Percentiles rank a stretch among this genome's conserved stretches.
phyloP scores from a whole-genome alignment of 2,888 invertebrate species.

The Brenthis hecate region DNA sequence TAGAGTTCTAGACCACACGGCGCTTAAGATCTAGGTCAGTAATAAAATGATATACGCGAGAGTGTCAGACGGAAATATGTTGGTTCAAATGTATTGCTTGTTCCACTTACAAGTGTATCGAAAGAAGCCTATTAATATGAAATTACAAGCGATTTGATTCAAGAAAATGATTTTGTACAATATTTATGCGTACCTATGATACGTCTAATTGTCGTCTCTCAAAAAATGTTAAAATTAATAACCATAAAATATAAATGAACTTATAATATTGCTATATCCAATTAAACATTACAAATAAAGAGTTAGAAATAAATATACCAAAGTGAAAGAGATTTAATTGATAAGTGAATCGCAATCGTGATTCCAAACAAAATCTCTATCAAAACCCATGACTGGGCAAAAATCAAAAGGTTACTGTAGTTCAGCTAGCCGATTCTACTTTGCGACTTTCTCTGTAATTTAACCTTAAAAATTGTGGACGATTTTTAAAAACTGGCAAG shows the following conservation, averaged over 20 bases:
- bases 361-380: slow-evolving; percentile 37
- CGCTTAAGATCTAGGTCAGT: slow-evolving; percentile 13
- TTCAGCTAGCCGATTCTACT: slow-evolving; percentile 52
- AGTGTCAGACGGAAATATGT: slow-evolving; percentile 14
- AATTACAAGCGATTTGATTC: too few relatives aligned
- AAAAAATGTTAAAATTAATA: too few relatives aligned
- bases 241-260: not conserved
- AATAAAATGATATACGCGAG: slow-evolving; percentile 12
- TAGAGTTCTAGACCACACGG: slow-evolving; percentile 19
- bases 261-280: not conserved
- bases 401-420: slow-evolving; percentile 61
- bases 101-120: not conserved
- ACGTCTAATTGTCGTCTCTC: too few relatives aligned
- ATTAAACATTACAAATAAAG: slow-evolving; percentile 1
- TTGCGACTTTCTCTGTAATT: slow-evolving; percentile 62
- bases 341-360: slow-evolving; percentile 35
- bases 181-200: too few relatives aligned
- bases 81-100: slow-evolving; percentile 9
- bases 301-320: slow-evolving; percentile 12
- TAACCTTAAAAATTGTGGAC: slow-evolving; percentile 39
- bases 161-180: too few relatives aligned
- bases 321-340: slow-evolving; percentile 35
- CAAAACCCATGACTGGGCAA: slow-evolving; percentile 45
- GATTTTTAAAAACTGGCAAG: slow-evolving; percentile 45
- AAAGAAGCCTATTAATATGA: too few relatives aligned